Percentiles rank a stretch among this genome's conserved stretches.
These are phyloP conservation scores for Hippocampus kuda DNA, from an alignment of 2,797 vertebrate genomes.

Conservation along the genomic window DNA sequence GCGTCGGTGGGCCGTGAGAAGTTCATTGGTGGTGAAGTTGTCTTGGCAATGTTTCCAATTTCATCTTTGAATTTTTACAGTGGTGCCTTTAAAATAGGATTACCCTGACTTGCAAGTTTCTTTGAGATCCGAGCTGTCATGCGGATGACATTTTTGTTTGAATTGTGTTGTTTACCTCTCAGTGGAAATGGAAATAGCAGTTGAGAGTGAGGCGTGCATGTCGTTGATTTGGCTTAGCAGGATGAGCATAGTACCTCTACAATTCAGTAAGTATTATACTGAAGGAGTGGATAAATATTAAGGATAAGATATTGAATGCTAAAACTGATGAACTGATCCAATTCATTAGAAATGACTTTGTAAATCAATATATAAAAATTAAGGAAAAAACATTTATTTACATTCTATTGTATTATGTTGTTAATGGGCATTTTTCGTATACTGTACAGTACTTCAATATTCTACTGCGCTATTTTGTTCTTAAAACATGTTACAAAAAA, in stretches of 20 bases:
- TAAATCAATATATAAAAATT: neutral
- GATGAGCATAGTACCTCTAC: no score
- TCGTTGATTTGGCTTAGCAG: no score
- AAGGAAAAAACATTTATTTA: neutral
- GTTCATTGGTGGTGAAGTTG: neutral
- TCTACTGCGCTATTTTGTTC: no score
- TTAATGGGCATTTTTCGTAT: neutral
- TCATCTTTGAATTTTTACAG: neutral
- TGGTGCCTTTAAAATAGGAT: neutral
- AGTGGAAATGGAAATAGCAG: neutral
- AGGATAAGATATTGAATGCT: neutral
- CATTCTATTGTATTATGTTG: neutral
- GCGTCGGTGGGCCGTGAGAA: neutral
- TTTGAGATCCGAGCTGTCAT: neutral
- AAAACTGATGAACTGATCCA: no score
- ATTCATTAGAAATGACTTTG: no score
- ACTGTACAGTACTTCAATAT: no score
- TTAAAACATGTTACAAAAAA: no score
- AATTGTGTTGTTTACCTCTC: neutral
- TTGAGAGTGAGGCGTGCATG: no score
- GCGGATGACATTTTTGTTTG: neutral
- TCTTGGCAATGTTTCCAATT: neutral
- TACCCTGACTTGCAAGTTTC: no score
- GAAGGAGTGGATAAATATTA: slow-evolving; percentile 1
- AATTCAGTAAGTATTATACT: no score